A percentile compares a stretch with the other conserved stretches of the same genome.
phyloP scores from a whole-genome alignment of 2,888 invertebrate species.

The Orthosia cruda region DNA sequence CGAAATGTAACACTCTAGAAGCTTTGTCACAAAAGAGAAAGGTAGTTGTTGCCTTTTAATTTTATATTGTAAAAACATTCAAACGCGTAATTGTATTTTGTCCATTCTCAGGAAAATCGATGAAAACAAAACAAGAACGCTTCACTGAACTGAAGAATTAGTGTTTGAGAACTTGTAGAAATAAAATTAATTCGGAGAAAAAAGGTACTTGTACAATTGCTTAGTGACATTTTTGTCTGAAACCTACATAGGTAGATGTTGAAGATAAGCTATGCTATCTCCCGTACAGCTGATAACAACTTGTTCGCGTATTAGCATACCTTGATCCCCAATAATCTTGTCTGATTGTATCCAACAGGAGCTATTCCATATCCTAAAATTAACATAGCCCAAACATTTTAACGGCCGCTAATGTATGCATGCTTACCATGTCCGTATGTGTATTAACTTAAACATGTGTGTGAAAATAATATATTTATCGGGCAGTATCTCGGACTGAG shows the following conservation, averaged over 20 bases:
- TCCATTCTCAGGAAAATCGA: conserved; percentile 30
- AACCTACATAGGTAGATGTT: background rate
- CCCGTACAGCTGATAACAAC: background rate
- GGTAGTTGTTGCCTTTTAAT: conserved; percentile 31
- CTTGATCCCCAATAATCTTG: background rate
- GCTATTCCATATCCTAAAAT: conserved; percentile 3
- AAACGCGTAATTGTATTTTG: conserved; percentile 33
- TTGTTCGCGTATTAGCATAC: background rate
- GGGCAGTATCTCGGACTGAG: conserved; percentile 76
- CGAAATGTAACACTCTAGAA: background rate
- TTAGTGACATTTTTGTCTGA: background rate
- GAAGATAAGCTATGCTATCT: too few species aligned
- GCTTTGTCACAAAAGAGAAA: conserved; percentile 5
- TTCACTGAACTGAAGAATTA: conserved; percentile 29
- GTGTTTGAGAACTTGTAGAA: conserved; percentile 35
- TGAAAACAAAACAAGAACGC: conserved; percentile 32
- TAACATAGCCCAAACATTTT: conserved; percentile 28
- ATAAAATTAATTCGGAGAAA: conserved; percentile 21
- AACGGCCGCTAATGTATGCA: conserved; percentile 55
- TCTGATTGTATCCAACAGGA: background rate
- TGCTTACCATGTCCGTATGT: conserved; percentile 45
- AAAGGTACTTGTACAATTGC: background rate
- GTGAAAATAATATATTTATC: conserved; percentile 84
- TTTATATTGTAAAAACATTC: conserved; percentile 45
- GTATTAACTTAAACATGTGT: conserved; percentile 58